Evolutionary conservation across 2,113 vertebrate species (phyloP).

Genomic region (pig (Sus scrofa)): T2T-Sscrofa CM000818.6:86157001-86157500

Average conservation of each 20-base stretch:
- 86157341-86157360: conserved; percentile 61
- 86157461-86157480: conserved; percentile 74
- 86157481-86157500: conserved; percentile 76
- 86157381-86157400: conserved; percentile 53
- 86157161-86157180: conserved; percentile 23
- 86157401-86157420: conserved; percentile 70
- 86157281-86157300: conserved; percentile 58
- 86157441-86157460: conserved; percentile 65
- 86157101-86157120: background rate
- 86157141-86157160: conserved; percentile 69
- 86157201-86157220: conserved; percentile 56
- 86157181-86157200: conserved; percentile 57
- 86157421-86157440: conserved; percentile 77
- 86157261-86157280: background rate
- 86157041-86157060: background rate
- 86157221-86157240: conserved; percentile 49
- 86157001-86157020: background rate
- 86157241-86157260: conserved; percentile 43
- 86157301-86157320: conserved; percentile 70
- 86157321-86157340: conserved; percentile 58
- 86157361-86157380: conserved; percentile 55
- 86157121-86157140: conserved; percentile 21
- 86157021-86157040: background rate
- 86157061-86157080: background rate
- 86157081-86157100: conserved; percentile 12